Evolutionary conservation across 37 sponge, comb jelly and placozoan genomes (phyloP), one percentile per base, ranked within the genome.

Genomic region (Ephydatia muelleri): DNA sequence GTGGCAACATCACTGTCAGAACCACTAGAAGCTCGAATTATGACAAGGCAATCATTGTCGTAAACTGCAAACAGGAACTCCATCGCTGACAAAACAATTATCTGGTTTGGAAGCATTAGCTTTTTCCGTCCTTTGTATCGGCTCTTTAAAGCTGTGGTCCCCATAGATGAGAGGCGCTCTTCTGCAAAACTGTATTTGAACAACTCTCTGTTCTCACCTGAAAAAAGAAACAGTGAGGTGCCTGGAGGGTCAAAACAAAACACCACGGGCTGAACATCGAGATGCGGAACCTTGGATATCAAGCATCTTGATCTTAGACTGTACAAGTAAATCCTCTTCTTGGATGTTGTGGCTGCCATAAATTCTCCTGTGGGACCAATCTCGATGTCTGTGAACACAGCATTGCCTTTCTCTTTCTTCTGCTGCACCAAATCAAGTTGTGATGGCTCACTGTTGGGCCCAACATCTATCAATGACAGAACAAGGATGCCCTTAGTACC

Each of bases 1-100:
- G 49, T 21, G 11, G 26, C 13, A 11, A 38, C 37, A 26, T 76
- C 48, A 12, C 13, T 23, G 2, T 31, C 70, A 23, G 70, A 23
- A 13, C 13, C 31, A 23, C 25, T 21, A 33, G 26, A 38, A 32
- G 57, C n/a, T 5, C 80, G 77, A 69, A 89, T 26, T 37, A 89
- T 49, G 0, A 80, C 31, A 1, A 84, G n/a, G 28, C 81, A 79
- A 35, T 84, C 80, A 64, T 76, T 74, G 57, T 89, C 85, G 73
- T 83, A 89, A 3, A 89, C 64, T 35, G 85, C 73, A 83, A 83
- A 73, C n/a, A 83, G 25, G 36, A 43, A 65, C n/a, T 31, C 65
- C 22, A 30, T 23, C 30, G 25, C 21, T 8, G 40, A 30, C 9
- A 84, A 2, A 2, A 38, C 22, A 38, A 68, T 14, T 14, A 86